A percentile compares a stretch with the other conserved stretches of the same genome.
These are phyloP conservation scores for Platalea minor DNA, from an alignment of 2,797 vertebrate genomes.

Conservation along the genomic window DNA sequence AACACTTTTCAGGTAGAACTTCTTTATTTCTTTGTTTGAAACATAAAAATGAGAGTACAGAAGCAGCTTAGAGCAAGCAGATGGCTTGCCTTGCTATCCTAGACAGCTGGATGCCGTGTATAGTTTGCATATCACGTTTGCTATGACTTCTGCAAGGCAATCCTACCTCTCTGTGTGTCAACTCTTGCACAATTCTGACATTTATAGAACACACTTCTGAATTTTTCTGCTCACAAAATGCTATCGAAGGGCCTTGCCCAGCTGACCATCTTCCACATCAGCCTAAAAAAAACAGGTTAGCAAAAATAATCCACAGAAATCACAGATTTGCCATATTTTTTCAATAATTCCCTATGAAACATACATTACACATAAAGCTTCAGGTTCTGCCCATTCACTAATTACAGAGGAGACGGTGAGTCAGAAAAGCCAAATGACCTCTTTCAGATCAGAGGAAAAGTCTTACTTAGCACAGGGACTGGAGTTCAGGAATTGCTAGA, in stretches of 20 bases:
- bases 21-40: neutral
- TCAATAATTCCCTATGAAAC: neutral
- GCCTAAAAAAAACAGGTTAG: neutral
- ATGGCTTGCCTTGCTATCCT: neutral
- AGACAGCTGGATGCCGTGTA: neutral
- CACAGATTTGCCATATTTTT: neutral
- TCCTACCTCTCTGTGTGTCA: neutral
- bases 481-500: neutral
- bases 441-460: neutral
- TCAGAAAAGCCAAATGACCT: neutral
- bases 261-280: neutral
- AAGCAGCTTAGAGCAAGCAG: neutral
- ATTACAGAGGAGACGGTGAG: neutral
- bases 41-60: neutral
- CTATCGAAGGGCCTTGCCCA: neutral
- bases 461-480: neutral
- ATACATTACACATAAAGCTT: neutral
- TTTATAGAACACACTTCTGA: neutral
- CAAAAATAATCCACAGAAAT: neutral
- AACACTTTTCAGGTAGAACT: neutral
- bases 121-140: neutral
- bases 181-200: neutral
- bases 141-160: neutral
- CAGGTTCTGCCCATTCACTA: neutral
- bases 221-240: neutral